Evolutionary conservation across 2,113 vertebrate species (phyloP).

Genomic region (Sinocyclocheilus maitianheensis): DNA sequence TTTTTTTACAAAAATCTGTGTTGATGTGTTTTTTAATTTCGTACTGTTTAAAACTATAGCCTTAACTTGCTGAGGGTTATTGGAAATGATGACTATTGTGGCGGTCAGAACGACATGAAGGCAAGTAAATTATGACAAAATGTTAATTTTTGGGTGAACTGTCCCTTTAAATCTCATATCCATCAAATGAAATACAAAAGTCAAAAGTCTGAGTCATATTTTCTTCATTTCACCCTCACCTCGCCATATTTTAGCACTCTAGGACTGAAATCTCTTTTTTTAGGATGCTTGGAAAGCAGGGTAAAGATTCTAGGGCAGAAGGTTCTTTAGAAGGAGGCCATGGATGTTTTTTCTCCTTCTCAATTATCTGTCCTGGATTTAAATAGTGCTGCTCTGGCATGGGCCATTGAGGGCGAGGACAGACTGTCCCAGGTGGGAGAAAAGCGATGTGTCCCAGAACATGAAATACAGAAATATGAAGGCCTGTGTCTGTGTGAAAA

Average conservation of each 20-base stretch:
- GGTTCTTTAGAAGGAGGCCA: conserved; percentile 42
- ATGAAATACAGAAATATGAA: neutral
- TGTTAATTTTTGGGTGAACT: neutral
- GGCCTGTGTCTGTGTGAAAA: neutral
- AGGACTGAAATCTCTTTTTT: conserved; percentile 28
- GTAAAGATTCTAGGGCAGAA: conserved; percentile 48
- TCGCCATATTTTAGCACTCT: conserved; percentile 13
- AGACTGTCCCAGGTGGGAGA: conserved; percentile 33
- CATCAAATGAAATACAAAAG: too few relatives aligned
- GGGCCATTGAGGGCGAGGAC: conserved; percentile 35
- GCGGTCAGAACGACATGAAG: too few relatives aligned
- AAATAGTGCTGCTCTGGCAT: conserved; percentile 48
- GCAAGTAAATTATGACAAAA: neutral
- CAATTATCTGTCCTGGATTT: conserved; percentile 36
- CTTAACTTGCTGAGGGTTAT: too few relatives aligned
- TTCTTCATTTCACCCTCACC: neutral
- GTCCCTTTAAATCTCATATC: neutral
- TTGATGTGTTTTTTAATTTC: too few relatives aligned
- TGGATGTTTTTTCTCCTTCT: conserved; percentile 40
- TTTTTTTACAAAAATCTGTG: too few relatives aligned
- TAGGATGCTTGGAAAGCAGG: conserved; percentile 35
- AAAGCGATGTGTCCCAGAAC: conserved; percentile 51
- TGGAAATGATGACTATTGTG: too few relatives aligned
- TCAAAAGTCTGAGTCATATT: too few relatives aligned
- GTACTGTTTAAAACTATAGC: too few relatives aligned